phyloP scores from a whole-genome alignment of 2,888 invertebrate genomes.

The Hirtodrosophila cameraria region DNA sequence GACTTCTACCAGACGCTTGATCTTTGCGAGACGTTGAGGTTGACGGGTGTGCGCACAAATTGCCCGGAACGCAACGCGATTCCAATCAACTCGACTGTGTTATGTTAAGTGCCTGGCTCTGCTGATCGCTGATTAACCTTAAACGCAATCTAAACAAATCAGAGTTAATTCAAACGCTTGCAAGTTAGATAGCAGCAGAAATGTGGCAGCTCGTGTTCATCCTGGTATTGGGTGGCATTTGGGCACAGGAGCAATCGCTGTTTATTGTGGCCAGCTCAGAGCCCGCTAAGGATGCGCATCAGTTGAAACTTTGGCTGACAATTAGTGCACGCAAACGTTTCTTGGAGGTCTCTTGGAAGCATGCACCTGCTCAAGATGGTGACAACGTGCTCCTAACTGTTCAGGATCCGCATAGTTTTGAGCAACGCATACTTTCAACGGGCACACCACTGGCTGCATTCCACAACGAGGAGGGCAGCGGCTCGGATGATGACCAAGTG shows the following conservation, averaged over 20 bases:
- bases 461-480: slow-evolving; percentile 58
- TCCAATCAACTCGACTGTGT: slow-evolving; percentile 4
- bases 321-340: slow-evolving; percentile 81
- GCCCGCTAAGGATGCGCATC: neutral
- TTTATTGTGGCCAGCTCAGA: neutral
- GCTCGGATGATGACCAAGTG: slow-evolving; percentile 34
- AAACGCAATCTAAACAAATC: slow-evolving; percentile 62
- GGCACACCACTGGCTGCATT: slow-evolving; percentile 69
- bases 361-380: slow-evolving; percentile 73
- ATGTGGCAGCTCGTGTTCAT: slow-evolving; percentile 40
- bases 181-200: slow-evolving; percentile 1
- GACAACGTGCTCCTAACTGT: slow-evolving; percentile 81
- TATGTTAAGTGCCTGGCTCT: slow-evolving; percentile 23
- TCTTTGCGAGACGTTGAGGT: slow-evolving; percentile 26
- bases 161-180: slow-evolving; percentile 55
- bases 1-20: slow-evolving; percentile 39
- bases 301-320: slow-evolving; percentile 78
- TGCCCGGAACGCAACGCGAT: slow-evolving; percentile 24
- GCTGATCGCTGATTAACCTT: slow-evolving; percentile 58
- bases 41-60: slow-evolving; percentile 21
- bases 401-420: slow-evolving; percentile 78
- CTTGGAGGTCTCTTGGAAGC: slow-evolving; percentile 83
- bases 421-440: slow-evolving; percentile 58
- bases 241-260: slow-evolving; percentile 18
- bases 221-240: slow-evolving; percentile 20